Conservation (phyloP, 2,797 vertebrate species). For the Nannoperca obscura region DNA sequence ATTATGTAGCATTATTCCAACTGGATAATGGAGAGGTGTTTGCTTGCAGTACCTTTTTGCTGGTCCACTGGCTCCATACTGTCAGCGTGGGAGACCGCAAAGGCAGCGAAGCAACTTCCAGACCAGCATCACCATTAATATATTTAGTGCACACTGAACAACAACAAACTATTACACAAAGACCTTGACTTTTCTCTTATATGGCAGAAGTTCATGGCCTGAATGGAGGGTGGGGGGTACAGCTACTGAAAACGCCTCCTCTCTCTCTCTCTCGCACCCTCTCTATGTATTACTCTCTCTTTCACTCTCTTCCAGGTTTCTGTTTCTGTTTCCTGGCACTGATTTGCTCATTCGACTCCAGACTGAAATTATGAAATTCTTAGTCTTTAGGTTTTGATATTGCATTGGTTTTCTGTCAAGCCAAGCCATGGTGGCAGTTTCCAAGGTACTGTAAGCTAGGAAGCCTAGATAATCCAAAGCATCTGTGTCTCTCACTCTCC, state of each 20-base stretch:
- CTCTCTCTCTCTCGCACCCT: not conserved
- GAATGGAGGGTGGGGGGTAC: not conserved
- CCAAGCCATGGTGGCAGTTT: slow-evolving; percentile 59
- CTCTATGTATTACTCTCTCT: not conserved
- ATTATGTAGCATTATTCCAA: slow-evolving; percentile 61
- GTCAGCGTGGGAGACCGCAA: slow-evolving; percentile 42
- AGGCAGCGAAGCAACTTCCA: slow-evolving; percentile 34
- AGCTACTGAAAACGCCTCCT: slow-evolving; percentile 6
- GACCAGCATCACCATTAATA: slow-evolving; percentile 50
- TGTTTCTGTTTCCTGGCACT: slow-evolving; percentile 53
- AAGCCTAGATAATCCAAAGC: slow-evolving; percentile 72
- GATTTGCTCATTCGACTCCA: slow-evolving; percentile 48
- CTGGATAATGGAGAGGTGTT: slow-evolving; percentile 54
- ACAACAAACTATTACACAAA: slow-evolving; percentile 48
- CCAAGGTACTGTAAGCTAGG: slow-evolving; percentile 57
- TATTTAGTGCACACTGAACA: slow-evolving; percentile 43
- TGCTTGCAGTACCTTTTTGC: slow-evolving; percentile 42
- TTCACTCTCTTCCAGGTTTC: slow-evolving; percentile 24
- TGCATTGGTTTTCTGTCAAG: slow-evolving; percentile 44
- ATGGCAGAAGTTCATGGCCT: slow-evolving; percentile 27
- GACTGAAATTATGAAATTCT: slow-evolving; percentile 61
- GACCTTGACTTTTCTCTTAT: slow-evolving; percentile 30
- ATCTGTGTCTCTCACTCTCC: slow-evolving; percentile 69
- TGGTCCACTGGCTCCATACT: slow-evolving; percentile 46
- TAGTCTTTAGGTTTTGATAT: slow-evolving; percentile 43